Conservation (phyloP, 2,888 invertebrate genomes). For the Tanytarsus gracilentus region DNA sequence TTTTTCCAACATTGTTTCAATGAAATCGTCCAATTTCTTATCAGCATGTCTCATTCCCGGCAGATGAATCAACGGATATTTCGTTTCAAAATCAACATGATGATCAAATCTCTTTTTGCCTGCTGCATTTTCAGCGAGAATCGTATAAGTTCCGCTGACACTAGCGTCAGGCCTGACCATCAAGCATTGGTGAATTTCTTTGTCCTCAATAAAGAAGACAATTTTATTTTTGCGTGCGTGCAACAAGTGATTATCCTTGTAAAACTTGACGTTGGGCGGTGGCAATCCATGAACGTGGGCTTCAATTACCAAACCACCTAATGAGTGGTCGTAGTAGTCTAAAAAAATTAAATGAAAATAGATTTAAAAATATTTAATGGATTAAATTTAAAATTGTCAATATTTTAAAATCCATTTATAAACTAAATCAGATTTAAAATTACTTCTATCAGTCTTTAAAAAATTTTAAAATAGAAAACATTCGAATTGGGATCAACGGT, state of each 20-base stretch:
- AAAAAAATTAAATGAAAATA: not conserved
- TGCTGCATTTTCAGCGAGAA: slow-evolving; percentile 62
- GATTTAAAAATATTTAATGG: not conserved
- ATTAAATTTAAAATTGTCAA: not conserved
- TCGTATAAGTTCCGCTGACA: slow-evolving; percentile 61
- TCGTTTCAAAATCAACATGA: slow-evolving; percentile 22
- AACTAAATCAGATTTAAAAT: too few species aligned
- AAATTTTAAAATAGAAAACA: not conserved
- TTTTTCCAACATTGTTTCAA: slow-evolving; percentile 13
- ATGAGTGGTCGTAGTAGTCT: slow-evolving; percentile 23
- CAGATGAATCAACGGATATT: slow-evolving; percentile 23
- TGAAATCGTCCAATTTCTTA: slow-evolving; percentile 20
- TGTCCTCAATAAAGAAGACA: slow-evolving; percentile 14
- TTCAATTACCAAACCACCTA: slow-evolving; percentile 27
- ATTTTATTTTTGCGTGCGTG: slow-evolving; percentile 30
- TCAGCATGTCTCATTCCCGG: slow-evolving; percentile 23
- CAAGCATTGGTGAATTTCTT: slow-evolving; percentile 23
- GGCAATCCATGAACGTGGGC: slow-evolving; percentile 44
- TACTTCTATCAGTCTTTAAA: too few species aligned
- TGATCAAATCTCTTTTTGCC: slow-evolving; percentile 46
- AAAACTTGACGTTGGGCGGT: slow-evolving; percentile 46
- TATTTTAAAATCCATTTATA: not conserved
- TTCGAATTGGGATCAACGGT: not conserved
- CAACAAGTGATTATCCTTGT: slow-evolving; percentile 40
- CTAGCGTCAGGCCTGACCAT: slow-evolving; percentile 19